phyloP scores from a whole-genome alignment of 1,140 invertebrate genomes.

The Pectinophora gossypiella region DNA sequence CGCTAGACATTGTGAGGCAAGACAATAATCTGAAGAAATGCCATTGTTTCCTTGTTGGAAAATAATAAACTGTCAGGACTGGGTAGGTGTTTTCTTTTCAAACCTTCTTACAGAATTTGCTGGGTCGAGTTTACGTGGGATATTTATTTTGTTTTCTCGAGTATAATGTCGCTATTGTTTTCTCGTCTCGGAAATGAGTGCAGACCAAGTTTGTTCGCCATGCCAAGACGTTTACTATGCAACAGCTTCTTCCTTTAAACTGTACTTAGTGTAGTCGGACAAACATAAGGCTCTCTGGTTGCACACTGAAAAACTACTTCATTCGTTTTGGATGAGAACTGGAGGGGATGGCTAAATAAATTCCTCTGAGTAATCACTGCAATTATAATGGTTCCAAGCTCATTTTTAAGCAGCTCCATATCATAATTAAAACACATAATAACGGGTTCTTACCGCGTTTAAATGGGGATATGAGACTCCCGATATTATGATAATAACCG shows the following conservation, averaged over 20 bases:
- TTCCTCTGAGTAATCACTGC: too few relatives aligned
- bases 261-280: slow-evolving; percentile 1
- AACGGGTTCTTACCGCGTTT: too few relatives aligned
- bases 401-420: too few relatives aligned
- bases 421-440: too few relatives aligned
- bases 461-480: too few relatives aligned
- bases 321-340: too few relatives aligned
- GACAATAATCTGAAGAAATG: not conserved
- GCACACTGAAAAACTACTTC: too few relatives aligned
- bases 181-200: slow-evolving; percentile 20
- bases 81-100: slow-evolving; percentile 10
- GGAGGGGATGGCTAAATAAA: too few relatives aligned
- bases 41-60: slow-evolving; percentile 5
- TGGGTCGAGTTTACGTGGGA: slow-evolving; percentile 8
- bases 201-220: slow-evolving; percentile 12
- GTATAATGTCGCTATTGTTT: slow-evolving; percentile 21
- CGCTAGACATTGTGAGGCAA: not conserved
- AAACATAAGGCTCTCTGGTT: too few relatives aligned
- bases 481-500: too few relatives aligned
- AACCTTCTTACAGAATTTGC: slow-evolving; percentile 17
- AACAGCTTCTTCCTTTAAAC: not conserved
- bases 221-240: slow-evolving; percentile 19
- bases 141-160: slow-evolving; percentile 20
- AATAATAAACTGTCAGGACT: slow-evolving; percentile 17
- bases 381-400: too few relatives aligned